Conservation (phyloP, 2,113 vertebrate species). For the Entomyzon cyanotis region DNA sequence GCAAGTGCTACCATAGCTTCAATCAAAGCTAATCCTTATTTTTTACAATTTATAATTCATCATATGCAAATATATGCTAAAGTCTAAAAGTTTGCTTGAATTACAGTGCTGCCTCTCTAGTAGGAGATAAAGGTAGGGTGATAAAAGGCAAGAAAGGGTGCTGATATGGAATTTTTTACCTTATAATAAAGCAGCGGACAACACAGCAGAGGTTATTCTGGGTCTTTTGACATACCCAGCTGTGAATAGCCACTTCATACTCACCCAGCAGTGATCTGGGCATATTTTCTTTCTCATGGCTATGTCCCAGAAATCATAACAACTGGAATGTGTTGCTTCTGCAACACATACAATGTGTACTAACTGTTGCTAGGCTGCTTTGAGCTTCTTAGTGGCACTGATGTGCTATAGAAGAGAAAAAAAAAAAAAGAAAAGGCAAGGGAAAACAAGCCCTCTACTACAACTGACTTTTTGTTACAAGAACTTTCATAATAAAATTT, state of each 20-base stretch:
- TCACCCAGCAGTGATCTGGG: not conserved
- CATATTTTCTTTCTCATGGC: not conserved
- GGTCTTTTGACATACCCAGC: not conserved
- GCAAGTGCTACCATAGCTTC: not conserved
- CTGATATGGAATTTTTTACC: not conserved
- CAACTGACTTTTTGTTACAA: not conserved
- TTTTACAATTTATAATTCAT: not conserved
- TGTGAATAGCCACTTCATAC: not conserved
- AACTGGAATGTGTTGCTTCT: not conserved
- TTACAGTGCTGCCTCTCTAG: not conserved
- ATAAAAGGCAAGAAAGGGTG: not conserved
- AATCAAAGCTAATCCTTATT: not conserved
- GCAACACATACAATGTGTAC: not conserved
- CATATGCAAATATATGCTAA: not conserved
- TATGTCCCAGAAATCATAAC: not conserved
- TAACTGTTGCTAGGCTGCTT: not conserved
- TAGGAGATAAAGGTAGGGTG: not conserved
- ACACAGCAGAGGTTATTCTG: not conserved
- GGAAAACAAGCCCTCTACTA: not conserved
- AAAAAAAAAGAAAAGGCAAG: not conserved
- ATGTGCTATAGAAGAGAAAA: not conserved
- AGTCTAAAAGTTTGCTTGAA: not conserved
- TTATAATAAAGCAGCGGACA: not conserved
- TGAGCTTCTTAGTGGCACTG: not conserved
- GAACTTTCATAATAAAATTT: not conserved